Conservation (phyloP, 2,888 invertebrate genomes). For the Zeuzera pyrina region DNA sequence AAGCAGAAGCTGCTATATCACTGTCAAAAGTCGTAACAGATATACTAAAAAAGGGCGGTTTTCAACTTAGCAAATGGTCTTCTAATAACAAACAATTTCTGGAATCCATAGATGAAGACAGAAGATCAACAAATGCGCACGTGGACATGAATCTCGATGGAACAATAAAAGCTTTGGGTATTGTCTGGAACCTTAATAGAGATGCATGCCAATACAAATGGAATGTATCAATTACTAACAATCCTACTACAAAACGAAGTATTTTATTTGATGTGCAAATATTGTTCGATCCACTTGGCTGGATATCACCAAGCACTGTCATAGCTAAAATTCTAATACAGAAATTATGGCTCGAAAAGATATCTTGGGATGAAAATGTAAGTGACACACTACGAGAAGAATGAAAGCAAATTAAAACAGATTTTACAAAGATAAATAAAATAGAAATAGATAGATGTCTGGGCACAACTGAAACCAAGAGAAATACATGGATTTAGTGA, state of each 20-base stretch:
- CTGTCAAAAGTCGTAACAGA: neutral
- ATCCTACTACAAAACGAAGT: constrained; percentile 17
- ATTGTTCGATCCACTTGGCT: constrained; percentile 17
- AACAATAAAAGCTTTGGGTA: constrained; percentile 15
- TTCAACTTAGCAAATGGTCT: constrained; percentile 1
- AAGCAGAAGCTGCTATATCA: neutral
- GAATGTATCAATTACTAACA: constrained; percentile 4
- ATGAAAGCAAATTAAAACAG: neutral
- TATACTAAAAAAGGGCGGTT: neutral
- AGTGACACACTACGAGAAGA: neutral
- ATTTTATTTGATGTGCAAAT: constrained; percentile 17
- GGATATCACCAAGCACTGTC: constrained; percentile 13
- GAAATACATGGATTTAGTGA: constrained; percentile 10
- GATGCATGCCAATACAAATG: constrained; percentile 17
- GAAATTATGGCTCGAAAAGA: constrained; percentile 14
- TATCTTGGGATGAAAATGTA: constrained; percentile 5
- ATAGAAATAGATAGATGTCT: constrained; percentile 1
- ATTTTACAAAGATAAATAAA: constrained; percentile 2
- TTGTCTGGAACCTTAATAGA: constrained; percentile 15
- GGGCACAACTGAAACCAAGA: too few species aligned
- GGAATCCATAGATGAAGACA: constrained; percentile 1
- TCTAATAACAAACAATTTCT: constrained; percentile 1
- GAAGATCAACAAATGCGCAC: constrained; percentile 6
- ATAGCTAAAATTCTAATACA: constrained; percentile 19
- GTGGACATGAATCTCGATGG: constrained; percentile 11